Percentiles rank a stretch among this genome's conserved stretches.
These are phyloP conservation scores for Cetonia aurata DNA, from an alignment of 2,888 invertebrate species.

Conservation along the genomic window DNA sequence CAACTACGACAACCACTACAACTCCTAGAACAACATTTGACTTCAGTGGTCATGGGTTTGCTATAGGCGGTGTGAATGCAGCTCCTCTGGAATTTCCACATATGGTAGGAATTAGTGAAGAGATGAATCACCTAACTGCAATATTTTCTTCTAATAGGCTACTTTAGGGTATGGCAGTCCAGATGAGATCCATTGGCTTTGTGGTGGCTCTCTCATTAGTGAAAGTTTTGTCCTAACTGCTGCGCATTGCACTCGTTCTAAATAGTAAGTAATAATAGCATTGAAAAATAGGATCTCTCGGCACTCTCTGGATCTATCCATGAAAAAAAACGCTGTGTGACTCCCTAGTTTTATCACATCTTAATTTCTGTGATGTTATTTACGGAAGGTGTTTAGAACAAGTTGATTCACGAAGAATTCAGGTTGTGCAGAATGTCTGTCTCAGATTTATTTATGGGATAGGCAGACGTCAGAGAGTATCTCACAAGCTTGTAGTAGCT, in stretches of 20 bases:
- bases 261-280: constrained; percentile 40
- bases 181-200: constrained; percentile 67
- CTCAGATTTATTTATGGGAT: too few species aligned
- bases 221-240: constrained; percentile 76
- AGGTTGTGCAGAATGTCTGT: too few species aligned
- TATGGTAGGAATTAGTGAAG: constrained; percentile 11
- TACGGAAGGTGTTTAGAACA: too few species aligned
- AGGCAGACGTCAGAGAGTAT: too few species aligned
- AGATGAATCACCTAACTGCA: neutral
- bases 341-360: too few species aligned
- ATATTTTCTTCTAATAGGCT: constrained; percentile 53
- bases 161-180: constrained; percentile 58
- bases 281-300: too few species aligned
- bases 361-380: too few species aligned
- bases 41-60: neutral
- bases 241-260: constrained; percentile 71
- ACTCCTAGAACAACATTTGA: neutral
- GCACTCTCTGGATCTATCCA: too few species aligned
- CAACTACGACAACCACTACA: neutral
- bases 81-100: constrained; percentile 28
- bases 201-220: constrained; percentile 78
- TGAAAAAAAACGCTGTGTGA: too few species aligned
- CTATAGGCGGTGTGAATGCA: constrained; percentile 1
- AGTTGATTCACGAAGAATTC: too few species aligned
- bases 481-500: too few species aligned